Base-by-base conservation (phyloP, 2,797 vertebrate species). In the Urocyon cinereoargenteus region DNA sequence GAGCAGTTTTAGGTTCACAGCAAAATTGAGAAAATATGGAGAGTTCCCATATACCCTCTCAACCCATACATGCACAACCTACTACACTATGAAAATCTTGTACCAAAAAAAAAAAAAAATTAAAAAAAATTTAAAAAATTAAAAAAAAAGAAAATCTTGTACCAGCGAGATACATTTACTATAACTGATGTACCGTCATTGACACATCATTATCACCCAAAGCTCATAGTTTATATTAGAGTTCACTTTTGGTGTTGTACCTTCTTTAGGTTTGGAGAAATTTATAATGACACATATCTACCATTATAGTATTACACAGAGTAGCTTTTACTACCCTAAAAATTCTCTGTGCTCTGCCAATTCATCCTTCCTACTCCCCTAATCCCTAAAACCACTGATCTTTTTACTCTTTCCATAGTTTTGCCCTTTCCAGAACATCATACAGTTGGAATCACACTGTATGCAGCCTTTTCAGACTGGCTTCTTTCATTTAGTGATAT, bases 1-100 rank as follows among this genome's bases (percentile, higher is more conserved):
- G 59, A 91, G 40, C 18, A 78, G 22, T 45, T 91, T 93, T 86
- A 77, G 10, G 61, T 70, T 91, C 24, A 77, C 40, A 94, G 51
- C 28, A 87, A 82, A 77, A 75, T 9, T 61, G 92, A 91, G n/a
- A 77, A 94, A 19, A 61, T 53, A 72, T 11, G 73, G 55, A 40
- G 57, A 88, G n/a, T 89, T 61, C n/a, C 53, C 3, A 13, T 66
- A 34, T n/a, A 79, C 45, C 7, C 5, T 22, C 15, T 36, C 49
- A 10, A 9, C 45, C 4, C 18, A 22, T 13, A 61, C 21, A 57
- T 16, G 66, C 40, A 66, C 6, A 64, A 21, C 13, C n/a, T 53
- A 22, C 19, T 13, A 24, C 4, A 13, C 28, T 79, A 22, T 31
- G 40, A 66, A 61, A 7, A 77, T 36, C 26, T 55, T 51, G 15